Percentiles rank a stretch among this genome's conserved stretches.
Conservation (phyloP, 35 echinoderm and acorn worm species). For the Diadema setosum region DNA sequence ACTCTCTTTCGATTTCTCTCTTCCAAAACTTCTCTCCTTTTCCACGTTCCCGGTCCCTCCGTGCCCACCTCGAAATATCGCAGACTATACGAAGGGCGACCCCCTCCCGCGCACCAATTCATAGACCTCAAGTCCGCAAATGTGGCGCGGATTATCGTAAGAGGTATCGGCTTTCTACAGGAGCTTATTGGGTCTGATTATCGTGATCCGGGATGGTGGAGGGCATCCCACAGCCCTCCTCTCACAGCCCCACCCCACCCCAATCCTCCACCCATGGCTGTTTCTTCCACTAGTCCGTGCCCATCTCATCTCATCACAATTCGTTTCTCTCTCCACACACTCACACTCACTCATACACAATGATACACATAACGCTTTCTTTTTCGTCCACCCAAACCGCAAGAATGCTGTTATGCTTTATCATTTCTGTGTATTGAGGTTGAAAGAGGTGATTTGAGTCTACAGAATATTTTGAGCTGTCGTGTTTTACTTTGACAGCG, state of each 20-base stretch:
- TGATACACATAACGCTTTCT: too few species aligned
- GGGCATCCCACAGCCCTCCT: background rate
- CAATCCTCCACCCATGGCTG: too few species aligned
- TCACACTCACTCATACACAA: too few species aligned
- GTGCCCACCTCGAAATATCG: background rate
- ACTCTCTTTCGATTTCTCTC: background rate
- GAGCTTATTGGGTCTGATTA: conserved; percentile 11
- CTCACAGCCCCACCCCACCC: background rate
- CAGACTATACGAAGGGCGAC: background rate
- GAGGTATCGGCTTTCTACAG: background rate
- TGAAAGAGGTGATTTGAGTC: too few species aligned
- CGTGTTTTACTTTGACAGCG: too few species aligned
- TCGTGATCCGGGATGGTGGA: background rate
- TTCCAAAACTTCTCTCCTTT: background rate
- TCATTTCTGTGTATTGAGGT: too few species aligned
- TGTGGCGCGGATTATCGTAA: conserved; percentile 15
- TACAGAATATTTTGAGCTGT: too few species aligned
- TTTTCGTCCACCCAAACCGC: too few species aligned
- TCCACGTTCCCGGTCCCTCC: background rate
- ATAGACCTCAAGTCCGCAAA: conserved; percentile 22
- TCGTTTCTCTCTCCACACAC: too few species aligned
- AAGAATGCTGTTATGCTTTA: too few species aligned
- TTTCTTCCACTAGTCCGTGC: too few species aligned
- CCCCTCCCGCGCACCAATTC: conserved; percentile 13
- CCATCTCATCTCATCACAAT: too few species aligned